Percentiles rank a stretch among this genome's conserved stretches.
phyloP scores from a whole-genome alignment of 2,797 vertebrate genomes.

The Pelochelys cantorii region DNA sequence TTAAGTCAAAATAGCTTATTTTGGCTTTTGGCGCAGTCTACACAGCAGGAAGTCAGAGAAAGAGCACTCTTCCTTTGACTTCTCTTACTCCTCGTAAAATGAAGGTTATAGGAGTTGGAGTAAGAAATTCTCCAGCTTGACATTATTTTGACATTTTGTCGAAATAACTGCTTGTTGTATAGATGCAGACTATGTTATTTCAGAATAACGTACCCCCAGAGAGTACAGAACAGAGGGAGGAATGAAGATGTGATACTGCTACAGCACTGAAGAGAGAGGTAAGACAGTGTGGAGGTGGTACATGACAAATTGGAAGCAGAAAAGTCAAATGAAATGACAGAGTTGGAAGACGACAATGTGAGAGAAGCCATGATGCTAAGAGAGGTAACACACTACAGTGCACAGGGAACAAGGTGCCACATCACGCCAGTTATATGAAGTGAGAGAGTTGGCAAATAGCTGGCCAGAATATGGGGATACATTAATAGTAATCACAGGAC shows the following conservation, averaged over 20 bases:
- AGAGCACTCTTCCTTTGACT: no score
- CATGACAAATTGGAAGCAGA: fast-evolving
- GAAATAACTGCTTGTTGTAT: no score
- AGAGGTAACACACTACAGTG: background rate
- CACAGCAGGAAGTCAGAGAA: no score
- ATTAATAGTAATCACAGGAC: background rate
- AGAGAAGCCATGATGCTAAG: background rate
- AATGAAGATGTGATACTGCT: background rate
- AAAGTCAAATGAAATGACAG: background rate
- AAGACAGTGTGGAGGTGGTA: fast-evolving
- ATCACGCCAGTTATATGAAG: background rate
- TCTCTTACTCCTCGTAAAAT: no score
- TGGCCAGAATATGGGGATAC: background rate
- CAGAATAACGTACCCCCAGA: no score
- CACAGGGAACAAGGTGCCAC: background rate
- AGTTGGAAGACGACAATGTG: background rate
- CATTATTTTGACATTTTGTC: no score
- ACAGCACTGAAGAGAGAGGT: background rate
- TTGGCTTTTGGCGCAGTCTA: no score
- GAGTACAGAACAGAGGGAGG: background rate
- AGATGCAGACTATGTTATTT: no score
- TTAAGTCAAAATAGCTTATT: no score
- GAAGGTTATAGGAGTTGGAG: no score
- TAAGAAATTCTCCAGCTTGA: no score
- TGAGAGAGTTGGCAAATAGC: background rate